Evolutionary conservation across 2,888 invertebrate genomes (phyloP).

Genomic region (Hofmannophila pseudospretella): DNA sequence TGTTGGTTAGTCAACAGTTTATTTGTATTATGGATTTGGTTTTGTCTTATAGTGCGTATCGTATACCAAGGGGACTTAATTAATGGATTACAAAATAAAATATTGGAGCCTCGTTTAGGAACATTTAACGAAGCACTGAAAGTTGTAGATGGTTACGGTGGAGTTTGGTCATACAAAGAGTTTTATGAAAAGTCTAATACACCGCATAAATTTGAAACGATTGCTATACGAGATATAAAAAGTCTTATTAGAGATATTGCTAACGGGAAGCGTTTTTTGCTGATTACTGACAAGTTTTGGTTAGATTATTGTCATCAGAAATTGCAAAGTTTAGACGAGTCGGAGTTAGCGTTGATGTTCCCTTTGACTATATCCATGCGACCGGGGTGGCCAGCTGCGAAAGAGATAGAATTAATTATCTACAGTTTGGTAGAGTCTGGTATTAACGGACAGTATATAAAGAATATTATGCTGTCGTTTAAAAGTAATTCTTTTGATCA

Average conservation of each 20-base stretch:
- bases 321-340: constrained; percentile 29
- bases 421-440: constrained; percentile 33
- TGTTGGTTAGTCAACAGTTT: constrained; percentile 34
- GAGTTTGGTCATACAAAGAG: constrained; percentile 22
- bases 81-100: constrained; percentile 31
- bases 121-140: constrained; percentile 33
- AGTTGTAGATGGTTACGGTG: constrained; percentile 36
- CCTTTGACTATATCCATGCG: constrained; percentile 43
- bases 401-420: constrained; percentile 25
- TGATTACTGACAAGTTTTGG: constrained; percentile 26
- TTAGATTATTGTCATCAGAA: constrained; percentile 18
- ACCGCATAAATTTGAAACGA: constrained; percentile 21
- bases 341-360: constrained; percentile 24
- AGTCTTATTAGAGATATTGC: constrained; percentile 25
- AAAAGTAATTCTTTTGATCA: constrained; percentile 1
- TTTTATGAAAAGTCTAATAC: constrained; percentile 31
- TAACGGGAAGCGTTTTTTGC: constrained; percentile 36
- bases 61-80: constrained; percentile 47
- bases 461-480: constrained; percentile 1
- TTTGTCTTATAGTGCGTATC: constrained; percentile 45
- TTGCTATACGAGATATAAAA: constrained; percentile 20
- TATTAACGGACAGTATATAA: constrained; percentile 22
- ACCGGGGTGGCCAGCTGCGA: constrained; percentile 43
- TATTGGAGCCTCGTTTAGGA: constrained; percentile 35
- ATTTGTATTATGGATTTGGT: constrained; percentile 51